A percentile compares a stretch with the other conserved stretches of the same genome.
phyloP scores from a whole-genome alignment of 1,140 invertebrate genomes.

The Drosophila varians region DNA sequence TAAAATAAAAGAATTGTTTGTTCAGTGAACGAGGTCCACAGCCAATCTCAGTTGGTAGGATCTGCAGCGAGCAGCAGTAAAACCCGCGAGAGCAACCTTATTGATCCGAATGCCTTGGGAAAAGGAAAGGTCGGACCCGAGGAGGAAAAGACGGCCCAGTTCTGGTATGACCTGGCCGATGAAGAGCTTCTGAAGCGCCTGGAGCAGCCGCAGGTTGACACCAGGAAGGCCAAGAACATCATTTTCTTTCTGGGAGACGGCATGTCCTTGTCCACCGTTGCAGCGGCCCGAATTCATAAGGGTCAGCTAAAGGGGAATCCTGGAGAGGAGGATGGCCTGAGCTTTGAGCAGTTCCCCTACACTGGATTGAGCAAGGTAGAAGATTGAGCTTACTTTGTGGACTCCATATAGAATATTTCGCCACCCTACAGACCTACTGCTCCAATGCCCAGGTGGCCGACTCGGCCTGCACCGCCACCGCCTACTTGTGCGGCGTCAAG shows the following conservation, averaged over 20 bases:
- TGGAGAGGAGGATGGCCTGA: slow-evolving; percentile 88
- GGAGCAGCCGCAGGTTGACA: slow-evolving; percentile 26
- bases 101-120: slow-evolving; percentile 39
- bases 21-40: slow-evolving; percentile 36
- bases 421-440: slow-evolving; percentile 85
- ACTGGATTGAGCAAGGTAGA: slow-evolving; percentile 87
- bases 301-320: slow-evolving; percentile 85
- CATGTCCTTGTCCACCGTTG: slow-evolving; percentile 89
- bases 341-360: slow-evolving; percentile 91
- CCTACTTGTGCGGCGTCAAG: slow-evolving; percentile 90
- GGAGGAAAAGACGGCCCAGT: slow-evolving; percentile 58
- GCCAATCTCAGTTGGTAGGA: slow-evolving; percentile 30
- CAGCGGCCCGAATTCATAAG: slow-evolving; percentile 87
- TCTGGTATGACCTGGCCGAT: slow-evolving; percentile 64
- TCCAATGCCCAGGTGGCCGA: slow-evolving; percentile 92
- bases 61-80: neutral
- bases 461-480: slow-evolving; percentile 89
- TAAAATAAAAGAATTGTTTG: neutral
- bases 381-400: neutral
- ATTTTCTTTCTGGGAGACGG: slow-evolving; percentile 92
- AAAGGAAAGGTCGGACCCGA: slow-evolving; percentile 34
- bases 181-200: slow-evolving; percentile 50
- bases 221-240: slow-evolving; percentile 87
- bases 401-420: neutral
- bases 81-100: neutral